Percentiles rank a stretch among this genome's conserved stretches.
These are phyloP conservation scores for Noturus placidus DNA, from an alignment of 2,113 vertebrate species.

Conservation along the genomic window DNA sequence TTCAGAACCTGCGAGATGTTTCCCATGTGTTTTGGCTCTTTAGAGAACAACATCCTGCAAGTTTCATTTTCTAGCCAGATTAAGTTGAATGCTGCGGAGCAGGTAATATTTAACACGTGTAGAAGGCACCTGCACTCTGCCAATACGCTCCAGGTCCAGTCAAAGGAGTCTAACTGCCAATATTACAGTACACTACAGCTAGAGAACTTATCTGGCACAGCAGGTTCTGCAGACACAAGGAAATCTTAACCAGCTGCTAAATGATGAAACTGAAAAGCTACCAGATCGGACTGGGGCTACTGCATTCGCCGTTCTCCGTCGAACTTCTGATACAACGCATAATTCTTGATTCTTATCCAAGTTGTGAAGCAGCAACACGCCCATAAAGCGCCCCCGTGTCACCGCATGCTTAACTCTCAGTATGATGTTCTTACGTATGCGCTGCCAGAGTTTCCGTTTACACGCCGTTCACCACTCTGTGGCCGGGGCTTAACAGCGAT, in stretches of 20 bases:
- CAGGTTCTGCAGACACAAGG: neutral
- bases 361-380: neutral
- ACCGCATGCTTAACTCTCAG: neutral
- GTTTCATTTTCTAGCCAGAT: neutral
- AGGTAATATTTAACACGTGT: slow-evolving; percentile 5
- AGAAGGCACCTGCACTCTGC: neutral
- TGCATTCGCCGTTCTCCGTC: neutral
- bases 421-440: neutral
- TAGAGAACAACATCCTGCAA: neutral
- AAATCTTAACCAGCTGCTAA: neutral
- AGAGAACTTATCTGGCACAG: neutral
- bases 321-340: neutral
- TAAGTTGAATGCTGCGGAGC: neutral
- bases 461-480: too few relatives aligned
- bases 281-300: neutral
- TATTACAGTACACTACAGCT: neutral
- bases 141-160: neutral
- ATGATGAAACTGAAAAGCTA: neutral
- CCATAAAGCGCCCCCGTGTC: neutral
- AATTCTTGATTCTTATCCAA: neutral
- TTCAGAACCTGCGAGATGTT: neutral
- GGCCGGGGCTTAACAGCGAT: too few relatives aligned
- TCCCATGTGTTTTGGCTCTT: slow-evolving; percentile 7
- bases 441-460: too few relatives aligned
- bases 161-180: neutral